Conservation (phyloP, 2,113 vertebrate genomes). For the Camarhynchus parvulus region DNA sequence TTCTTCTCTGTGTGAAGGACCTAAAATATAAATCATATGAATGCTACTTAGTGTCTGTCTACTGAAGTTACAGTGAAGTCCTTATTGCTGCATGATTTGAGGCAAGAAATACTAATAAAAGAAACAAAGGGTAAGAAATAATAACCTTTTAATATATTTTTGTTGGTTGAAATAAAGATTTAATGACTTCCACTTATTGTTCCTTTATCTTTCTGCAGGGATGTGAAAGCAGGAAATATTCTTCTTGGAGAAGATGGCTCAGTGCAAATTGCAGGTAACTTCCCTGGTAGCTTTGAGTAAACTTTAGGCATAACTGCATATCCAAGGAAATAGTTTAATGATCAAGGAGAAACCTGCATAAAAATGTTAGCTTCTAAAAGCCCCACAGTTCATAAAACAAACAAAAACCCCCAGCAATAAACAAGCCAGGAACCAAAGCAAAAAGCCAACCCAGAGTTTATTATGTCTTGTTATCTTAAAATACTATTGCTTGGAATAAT, state of each 20-base stretch:
- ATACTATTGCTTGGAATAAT: background rate
- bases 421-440: background rate
- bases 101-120: background rate
- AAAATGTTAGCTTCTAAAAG: background rate
- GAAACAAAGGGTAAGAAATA: background rate
- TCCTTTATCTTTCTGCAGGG: slow-evolving; percentile 78
- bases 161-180: background rate
- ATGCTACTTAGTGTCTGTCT: background rate
- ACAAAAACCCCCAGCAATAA: background rate
- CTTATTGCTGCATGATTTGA: background rate
- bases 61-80: background rate
- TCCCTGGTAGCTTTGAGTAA: background rate
- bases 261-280: slow-evolving; percentile 94
- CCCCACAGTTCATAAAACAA: background rate
- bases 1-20: background rate
- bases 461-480: background rate
- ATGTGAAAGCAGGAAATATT: slow-evolving; percentile 98
- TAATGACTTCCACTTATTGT: slow-evolving; percentile 17
- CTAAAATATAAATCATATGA: background rate
- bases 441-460: background rate
- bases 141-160: background rate
- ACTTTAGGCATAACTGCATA: background rate
- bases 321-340: background rate
- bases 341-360: background rate
- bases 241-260: slow-evolving; percentile 95